Evolutionary conservation across 2,113 vertebrate genomes (phyloP), one percentile per base, ranked within the genome.

Genomic region (Corythornis vintsioides): DNA sequence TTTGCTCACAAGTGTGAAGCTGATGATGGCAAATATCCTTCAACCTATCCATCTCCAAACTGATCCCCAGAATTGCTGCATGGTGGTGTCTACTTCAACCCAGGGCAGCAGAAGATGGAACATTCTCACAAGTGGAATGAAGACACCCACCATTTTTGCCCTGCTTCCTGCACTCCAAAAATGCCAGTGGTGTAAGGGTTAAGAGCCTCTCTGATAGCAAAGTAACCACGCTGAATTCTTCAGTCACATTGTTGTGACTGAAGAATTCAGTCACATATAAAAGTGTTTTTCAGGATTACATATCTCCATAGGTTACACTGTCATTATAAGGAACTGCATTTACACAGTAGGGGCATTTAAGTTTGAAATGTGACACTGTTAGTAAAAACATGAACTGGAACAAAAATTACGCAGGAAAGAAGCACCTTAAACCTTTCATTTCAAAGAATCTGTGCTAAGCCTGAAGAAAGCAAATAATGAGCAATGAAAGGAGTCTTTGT

Each of bases 401-500:
- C 79, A 83, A 96, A 96, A 95, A 96, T 96, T 92, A 90, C 61
- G 65, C 76, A 82, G 88, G 48, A 93, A 97, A 91, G 93, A 97
- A 97, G 87, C 89, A 96, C 86, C 94, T 92, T 94, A 82, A 95
- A 95, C 77, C 88, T 96, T 97, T 95, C 88, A 96, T 97, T 96
- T 96, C 83, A 85, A 95, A 96, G 92, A 95, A 97, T 94, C 93
- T 95, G 65, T 6, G 31, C 83, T 88, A 89, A 96, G 95, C 90
- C 92, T 96, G 86, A 95, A 96, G 82, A 97, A 56, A 96, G 70
- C 65, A 96, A 97, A 97, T 96, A 97, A 97, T 83, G 72, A 97
- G 79, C 90, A 94, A 93, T 97, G 96, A 97, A 97, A 97, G 93
- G 75, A 94, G 89, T 86, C 97, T 97, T 97, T 98, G 96, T 97